Evolutionary conservation across 2,888 invertebrate genomes (phyloP).

Genomic region (Cyclophora punctaria): DNA sequence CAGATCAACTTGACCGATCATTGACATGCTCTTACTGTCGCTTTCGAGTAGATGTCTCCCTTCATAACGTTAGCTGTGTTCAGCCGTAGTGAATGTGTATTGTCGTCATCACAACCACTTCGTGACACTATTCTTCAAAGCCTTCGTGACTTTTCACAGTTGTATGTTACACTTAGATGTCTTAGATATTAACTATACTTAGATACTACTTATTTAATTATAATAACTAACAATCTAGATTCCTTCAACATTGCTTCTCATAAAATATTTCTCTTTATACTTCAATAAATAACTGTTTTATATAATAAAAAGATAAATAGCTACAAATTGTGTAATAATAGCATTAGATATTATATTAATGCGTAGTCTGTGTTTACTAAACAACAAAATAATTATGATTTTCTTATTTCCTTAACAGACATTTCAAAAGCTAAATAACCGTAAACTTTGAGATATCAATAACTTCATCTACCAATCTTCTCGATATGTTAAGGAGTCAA

Average conservation of each 20-base stretch:
- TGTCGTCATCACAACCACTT: slow-evolving; percentile 27
- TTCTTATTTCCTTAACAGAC: too few relatives aligned
- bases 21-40: slow-evolving; percentile 52
- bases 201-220: slow-evolving; percentile 17
- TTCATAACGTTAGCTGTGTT: slow-evolving; percentile 34
- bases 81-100: slow-evolving; percentile 32
- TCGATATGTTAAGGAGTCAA: too few relatives aligned
- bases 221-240: not conserved
- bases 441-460: too few relatives aligned
- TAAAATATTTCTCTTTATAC: not conserved
- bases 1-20: slow-evolving; percentile 42
- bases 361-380: too few relatives aligned
- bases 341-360: too few relatives aligned
- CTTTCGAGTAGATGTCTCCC: slow-evolving; percentile 41
- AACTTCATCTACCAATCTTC: too few relatives aligned
- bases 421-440: too few relatives aligned
- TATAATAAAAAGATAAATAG: too few relatives aligned
- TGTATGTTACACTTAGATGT: slow-evolving; percentile 23
- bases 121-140: slow-evolving; percentile 22
- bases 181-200: slow-evolving; percentile 2
- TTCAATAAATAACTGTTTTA: too few relatives aligned
- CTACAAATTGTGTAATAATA: too few relatives aligned
- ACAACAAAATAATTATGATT: too few relatives aligned
- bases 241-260: not conserved
- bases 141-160: slow-evolving; percentile 24